Evolutionary conservation across 1,140 invertebrate genomes (phyloP), one percentile per base, ranked within the genome.

Genomic region (Danaus plexippus): DNA sequence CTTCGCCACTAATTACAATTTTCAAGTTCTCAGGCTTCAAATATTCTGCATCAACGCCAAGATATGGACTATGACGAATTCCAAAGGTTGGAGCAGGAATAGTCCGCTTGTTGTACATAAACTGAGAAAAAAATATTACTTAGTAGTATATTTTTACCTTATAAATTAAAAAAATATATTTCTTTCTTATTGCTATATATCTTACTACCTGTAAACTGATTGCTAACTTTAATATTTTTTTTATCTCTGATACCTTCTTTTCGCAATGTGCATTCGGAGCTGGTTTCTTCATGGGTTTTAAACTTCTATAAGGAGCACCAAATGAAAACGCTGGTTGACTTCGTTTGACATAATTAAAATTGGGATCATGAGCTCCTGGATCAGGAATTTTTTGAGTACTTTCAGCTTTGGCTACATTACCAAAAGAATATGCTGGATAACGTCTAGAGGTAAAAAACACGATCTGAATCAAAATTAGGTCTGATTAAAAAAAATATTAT

Each of bases 1-100:
- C 13, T 40, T 63, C 47, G 11, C 54, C 61, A 51, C 48, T 53
- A 45, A 62, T 52, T 9, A 52, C 48, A 40, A 68, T 64, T 18
- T 65, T 64, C 9, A 79, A 52, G 46, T 71, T 67, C 0, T 71
- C 66, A 6, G 77, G 54, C 43, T 73, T 82, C 44, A 80, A 52
- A 52, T 66, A 63, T 42, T 66, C 64, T 32, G 63, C 64, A 54
- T 65, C 66, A 18, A 73, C 75, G 22, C 88, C 89, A 49, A 89
- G 67, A 75, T 91, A 94, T 9, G 88, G 88, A 11, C 91, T 91
- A 73, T 95, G 94, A 18, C 89, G 88, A 60, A 95, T 94, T 47
- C 94, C 93, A 77, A 95, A 94, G 11, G 92, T 91, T 22, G 90
- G 88, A 11, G 90, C 87, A 2, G 90, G 90, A 11, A 84, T 78